Percentiles rank a stretch among this genome's conserved stretches.
These are phyloP conservation scores for Condylura cristata DNA, from an alignment of 2,113 vertebrate species.

Conservation along the genomic window DNA sequence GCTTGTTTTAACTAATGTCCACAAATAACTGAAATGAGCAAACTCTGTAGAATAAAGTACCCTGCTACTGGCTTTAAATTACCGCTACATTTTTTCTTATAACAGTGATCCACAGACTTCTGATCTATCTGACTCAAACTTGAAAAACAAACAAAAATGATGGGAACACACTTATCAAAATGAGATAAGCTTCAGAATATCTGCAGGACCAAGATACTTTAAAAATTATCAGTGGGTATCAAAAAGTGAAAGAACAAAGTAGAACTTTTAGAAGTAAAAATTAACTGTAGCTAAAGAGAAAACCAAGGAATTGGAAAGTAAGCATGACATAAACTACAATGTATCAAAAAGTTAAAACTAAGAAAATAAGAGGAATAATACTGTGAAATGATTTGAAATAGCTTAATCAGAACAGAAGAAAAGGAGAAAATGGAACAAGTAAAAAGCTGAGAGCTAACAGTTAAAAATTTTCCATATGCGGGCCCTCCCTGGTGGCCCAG, in stretches of 20 bases:
- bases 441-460: neutral
- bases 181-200: neutral
- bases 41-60: neutral
- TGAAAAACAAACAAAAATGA: neutral
- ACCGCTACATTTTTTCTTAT: neutral
- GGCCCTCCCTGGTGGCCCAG: too few species aligned
- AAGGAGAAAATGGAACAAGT: neutral
- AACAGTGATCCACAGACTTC: neutral
- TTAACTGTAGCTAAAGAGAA: neutral
- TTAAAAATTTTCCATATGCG: neutral
- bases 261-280: neutral
- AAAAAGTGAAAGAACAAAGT: neutral
- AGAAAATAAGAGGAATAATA: neutral
- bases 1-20: neutral
- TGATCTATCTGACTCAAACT: neutral
- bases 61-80: neutral
- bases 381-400: neutral
- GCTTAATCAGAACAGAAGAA: neutral
- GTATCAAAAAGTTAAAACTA: neutral
- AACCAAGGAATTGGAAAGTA: neutral
- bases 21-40: neutral
- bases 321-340: neutral
- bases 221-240: neutral
- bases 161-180: neutral
- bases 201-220: neutral